Evolutionary conservation across 64 coral and sea anemone species (phyloP), one percentile per base, ranked within the genome.

Genomic region (Anthopleura sola): DNA sequence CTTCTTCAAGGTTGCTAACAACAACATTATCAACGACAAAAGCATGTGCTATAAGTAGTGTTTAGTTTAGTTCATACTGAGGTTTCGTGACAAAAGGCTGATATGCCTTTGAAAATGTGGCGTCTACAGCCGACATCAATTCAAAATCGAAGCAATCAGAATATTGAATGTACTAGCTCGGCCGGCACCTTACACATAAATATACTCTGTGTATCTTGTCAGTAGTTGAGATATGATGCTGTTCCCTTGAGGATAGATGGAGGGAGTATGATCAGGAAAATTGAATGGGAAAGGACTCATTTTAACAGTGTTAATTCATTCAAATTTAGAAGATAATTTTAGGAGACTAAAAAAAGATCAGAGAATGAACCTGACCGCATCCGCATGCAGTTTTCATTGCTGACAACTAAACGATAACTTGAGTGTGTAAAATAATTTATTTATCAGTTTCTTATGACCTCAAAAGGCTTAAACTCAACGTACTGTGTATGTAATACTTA

Each of bases 401-500:
- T 53, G 50, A 53, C n/a, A 12, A 53, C 66, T 31, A 71, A 71
- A 71, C 34, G 66, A 71, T 32, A 71, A 71, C 66, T 71, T 34
- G 66, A 71, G 66, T 17, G 12, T 15, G 28, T 36, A 14, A 15
- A 79, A 79, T 79, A 38, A 79, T 48, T 79, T 79, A 79, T 79
- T 79, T 12, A 79, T 79, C 37, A 79, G 37, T 79, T 79, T 79
- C 11, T 79, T 46, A 23, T 79, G 37, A 79, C 44, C 76, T 79
- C 76, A 79, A 79, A 48, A 79, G 76, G 76, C 18, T 79, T 79
- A 47, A 18, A 71, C 20, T 79, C 23, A 79, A 79, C 76, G 24
- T 79, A 48, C 76, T 79, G 76, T 46, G 76, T 44, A 79, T 71
- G 44, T 37, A 79, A 44, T 79, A 17, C 76, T 79, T 44, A 79